Percentiles rank a stretch among this genome's conserved stretches.
Conservation (phyloP, 1,140 invertebrate species). For the Drosophila tsacasi region DNA sequence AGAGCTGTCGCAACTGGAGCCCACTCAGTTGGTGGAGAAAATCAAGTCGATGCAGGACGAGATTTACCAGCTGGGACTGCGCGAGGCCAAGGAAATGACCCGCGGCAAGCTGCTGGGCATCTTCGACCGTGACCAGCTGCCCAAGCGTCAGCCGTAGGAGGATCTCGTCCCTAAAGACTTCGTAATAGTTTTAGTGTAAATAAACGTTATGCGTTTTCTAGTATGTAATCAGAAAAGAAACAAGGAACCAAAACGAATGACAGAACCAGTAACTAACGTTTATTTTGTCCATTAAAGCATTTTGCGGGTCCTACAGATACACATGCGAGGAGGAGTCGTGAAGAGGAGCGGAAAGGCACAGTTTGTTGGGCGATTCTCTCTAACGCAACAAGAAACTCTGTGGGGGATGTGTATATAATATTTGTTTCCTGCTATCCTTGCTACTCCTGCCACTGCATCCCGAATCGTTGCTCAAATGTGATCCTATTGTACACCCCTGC, state of each 20-base stretch:
- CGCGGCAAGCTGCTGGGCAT: constrained; percentile 97
- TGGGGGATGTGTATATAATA: constrained; percentile 4
- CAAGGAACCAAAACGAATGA: not conserved
- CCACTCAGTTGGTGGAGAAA: constrained; percentile 93
- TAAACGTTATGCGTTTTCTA: constrained; percentile 12
- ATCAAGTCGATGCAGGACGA: constrained; percentile 96
- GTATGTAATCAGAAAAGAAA: not conserved
- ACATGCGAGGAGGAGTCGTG: constrained; percentile 19
- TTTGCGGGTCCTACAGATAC: constrained; percentile 18
- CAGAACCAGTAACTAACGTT: constrained; percentile 16
- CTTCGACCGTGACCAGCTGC: constrained; percentile 85
- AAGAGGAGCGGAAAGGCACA: constrained; percentile 56
- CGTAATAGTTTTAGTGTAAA: constrained; percentile 12
- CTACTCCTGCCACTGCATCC: constrained; percentile 80
- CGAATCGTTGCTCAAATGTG: constrained; percentile 77
- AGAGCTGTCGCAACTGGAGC: constrained; percentile 93
- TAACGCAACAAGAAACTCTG: constrained; percentile 37
- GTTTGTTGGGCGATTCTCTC: constrained; percentile 22
- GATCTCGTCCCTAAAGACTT: constrained; percentile 1
- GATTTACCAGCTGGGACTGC: constrained; percentile 96
- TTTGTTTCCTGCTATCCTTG: not conserved
- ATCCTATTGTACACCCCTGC: constrained; percentile 75
- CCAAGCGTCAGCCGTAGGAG: constrained; percentile 38
- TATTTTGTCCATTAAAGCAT: constrained; percentile 18
- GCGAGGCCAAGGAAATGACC: constrained; percentile 98